These are phyloP conservation scores for Aphis craccivora DNA, from an alignment of 1,140 invertebrate species.

Conservation along the genomic window DNA sequence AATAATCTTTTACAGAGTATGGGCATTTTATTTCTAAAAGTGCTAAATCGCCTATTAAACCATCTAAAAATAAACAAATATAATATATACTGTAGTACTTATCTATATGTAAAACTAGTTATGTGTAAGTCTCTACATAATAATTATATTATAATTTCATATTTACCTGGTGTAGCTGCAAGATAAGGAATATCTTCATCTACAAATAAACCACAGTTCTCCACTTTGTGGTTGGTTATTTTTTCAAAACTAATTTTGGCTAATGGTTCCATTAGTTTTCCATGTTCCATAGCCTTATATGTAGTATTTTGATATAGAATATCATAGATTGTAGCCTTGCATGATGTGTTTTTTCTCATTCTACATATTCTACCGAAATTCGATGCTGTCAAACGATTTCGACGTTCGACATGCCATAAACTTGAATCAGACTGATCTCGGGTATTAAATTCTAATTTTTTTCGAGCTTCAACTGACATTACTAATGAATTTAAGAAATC, in stretches of 20 bases:
- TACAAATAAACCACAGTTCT: background rate
- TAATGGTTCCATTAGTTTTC: background rate
- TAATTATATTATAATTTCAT: background rate
- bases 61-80: constrained; percentile 14
- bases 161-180: constrained; percentile 20
- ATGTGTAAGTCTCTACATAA: background rate
- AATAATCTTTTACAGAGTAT: background rate
- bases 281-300: background rate
- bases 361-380: background rate
- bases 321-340: background rate
- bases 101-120: background rate
- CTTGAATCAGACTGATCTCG: background rate
- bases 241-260: constrained; percentile 2
- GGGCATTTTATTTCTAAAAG: constrained; percentile 25
- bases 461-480: background rate
- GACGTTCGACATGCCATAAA: background rate
- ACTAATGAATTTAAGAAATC: background rate
- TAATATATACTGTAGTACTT: background rate
- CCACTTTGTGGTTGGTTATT: background rate
- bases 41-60: constrained; percentile 5
- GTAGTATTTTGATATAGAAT: background rate
- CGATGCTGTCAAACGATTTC: background rate
- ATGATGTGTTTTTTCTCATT: background rate
- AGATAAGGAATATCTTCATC: constrained; percentile 7
- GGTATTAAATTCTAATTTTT: background rate